Evolutionary conservation across 2,797 vertebrate species (phyloP).

Genomic region (Kryptolebias ocellatus): DNA sequence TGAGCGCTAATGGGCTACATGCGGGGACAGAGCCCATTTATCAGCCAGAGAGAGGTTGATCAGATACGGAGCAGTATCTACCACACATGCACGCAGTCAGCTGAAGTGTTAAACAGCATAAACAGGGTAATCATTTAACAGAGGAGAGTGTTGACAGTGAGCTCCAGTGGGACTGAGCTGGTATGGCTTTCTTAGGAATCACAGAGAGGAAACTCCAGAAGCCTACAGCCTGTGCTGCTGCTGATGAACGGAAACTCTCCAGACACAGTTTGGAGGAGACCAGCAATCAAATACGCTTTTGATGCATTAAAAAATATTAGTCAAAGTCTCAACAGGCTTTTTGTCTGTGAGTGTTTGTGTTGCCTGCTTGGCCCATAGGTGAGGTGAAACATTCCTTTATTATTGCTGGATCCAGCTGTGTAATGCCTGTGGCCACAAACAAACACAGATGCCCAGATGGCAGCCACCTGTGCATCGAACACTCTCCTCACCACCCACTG

Average conservation of each 20-base stretch:
- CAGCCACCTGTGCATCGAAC: constrained; percentile 63
- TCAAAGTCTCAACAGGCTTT: constrained; percentile 18
- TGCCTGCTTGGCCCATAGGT: constrained; percentile 9
- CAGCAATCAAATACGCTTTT: constrained; percentile 18
- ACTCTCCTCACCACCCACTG: constrained; percentile 58
- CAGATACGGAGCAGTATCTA: constrained; percentile 5
- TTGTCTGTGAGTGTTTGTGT: not conserved
- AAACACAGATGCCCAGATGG: constrained; percentile 56
- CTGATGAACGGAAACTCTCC: constrained; percentile 19
- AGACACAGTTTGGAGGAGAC: constrained; percentile 12
- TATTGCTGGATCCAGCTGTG: constrained; percentile 52
- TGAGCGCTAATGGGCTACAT: constrained; percentile 26
- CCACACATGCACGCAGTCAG: constrained; percentile 17
- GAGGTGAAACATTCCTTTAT: constrained; percentile 50
- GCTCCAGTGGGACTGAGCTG: constrained; percentile 28
- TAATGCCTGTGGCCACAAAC: constrained; percentile 29
- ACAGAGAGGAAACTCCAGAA: not conserved
- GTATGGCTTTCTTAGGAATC: constrained; percentile 19
- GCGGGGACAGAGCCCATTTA: constrained; percentile 31
- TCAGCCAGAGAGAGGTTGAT: constrained; percentile 41
- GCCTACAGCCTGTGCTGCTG: constrained; percentile 9
- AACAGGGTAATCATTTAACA: constrained; percentile 43
- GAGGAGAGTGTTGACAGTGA: constrained; percentile 23
- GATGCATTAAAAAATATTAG: constrained; percentile 20
- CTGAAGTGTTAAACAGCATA: constrained; percentile 20